Evolutionary conservation across 2,888 invertebrate genomes (phyloP).

Genomic region (Drosophila neonasuta): DNA sequence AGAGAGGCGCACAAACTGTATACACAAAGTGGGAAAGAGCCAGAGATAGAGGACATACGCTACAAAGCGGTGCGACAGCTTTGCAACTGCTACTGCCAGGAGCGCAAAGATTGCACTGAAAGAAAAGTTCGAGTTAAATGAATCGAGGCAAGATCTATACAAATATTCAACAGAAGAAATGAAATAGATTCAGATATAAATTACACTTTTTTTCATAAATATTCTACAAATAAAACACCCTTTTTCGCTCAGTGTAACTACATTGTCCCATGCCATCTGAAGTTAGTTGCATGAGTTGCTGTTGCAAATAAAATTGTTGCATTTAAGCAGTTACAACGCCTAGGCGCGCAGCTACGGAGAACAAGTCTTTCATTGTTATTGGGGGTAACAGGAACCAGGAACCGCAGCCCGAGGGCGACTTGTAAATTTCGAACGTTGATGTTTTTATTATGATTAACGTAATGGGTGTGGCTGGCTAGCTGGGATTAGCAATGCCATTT

Average conservation of each 20-base stretch:
- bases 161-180: neutral
- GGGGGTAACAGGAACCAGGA: slow-evolving; percentile 14
- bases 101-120: slow-evolving; percentile 35
- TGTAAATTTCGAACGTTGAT: slow-evolving; percentile 73
- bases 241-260: slow-evolving; percentile 45
- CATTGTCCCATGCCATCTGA: slow-evolving; percentile 45
- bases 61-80: slow-evolving; percentile 33
- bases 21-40: slow-evolving; percentile 24
- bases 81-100: slow-evolving; percentile 36
- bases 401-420: slow-evolving; percentile 48
- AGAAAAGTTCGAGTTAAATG: slow-evolving; percentile 15
- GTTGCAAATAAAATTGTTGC: slow-evolving; percentile 76
- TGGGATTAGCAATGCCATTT: slow-evolving; percentile 53
- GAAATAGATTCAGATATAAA: neutral
- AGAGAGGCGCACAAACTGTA: slow-evolving; percentile 18
- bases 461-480: slow-evolving; percentile 65
- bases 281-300: slow-evolving; percentile 62
- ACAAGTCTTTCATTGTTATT: slow-evolving; percentile 33
- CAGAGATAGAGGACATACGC: slow-evolving; percentile 27
- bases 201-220: neutral
- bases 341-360: slow-evolving; percentile 43
- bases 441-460: slow-evolving; percentile 73
- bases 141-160: neutral
- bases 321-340: slow-evolving; percentile 69
- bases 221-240: neutral